phyloP scores from a whole-genome alignment of 1,140 invertebrate species.

The Diachasma alloeum region DNA sequence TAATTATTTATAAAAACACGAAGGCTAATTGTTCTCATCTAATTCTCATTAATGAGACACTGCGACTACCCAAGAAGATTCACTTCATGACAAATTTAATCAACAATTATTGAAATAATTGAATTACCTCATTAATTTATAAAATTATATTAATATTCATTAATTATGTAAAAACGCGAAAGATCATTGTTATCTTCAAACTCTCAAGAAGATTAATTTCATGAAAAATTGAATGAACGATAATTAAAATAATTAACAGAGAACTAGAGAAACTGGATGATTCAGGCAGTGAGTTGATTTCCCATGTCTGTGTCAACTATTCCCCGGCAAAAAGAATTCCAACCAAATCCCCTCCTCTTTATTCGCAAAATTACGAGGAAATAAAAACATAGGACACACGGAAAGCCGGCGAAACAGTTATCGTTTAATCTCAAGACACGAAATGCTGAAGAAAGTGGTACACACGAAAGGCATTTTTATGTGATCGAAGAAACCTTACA shows the following conservation, averaged over 20 bases:
- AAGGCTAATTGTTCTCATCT: background rate
- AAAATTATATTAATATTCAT: too few species aligned
- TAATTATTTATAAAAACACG: background rate
- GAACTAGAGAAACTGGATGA: too few species aligned
- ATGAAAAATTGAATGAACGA: too few species aligned
- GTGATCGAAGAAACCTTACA: slow-evolving; percentile 10
- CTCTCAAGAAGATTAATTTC: too few species aligned
- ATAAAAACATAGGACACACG: background rate
- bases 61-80: background rate
- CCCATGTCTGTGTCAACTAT: background rate
- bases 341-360: background rate
- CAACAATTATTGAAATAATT: background rate
- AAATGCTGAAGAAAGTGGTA: slow-evolving; percentile 44
- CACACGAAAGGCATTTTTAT: slow-evolving; percentile 41
- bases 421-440: slow-evolving; percentile 50
- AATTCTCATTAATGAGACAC: background rate
- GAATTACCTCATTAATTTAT: too few species aligned
- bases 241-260: too few species aligned
- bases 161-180: too few species aligned
- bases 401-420: slow-evolving; percentile 39
- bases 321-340: background rate
- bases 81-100: background rate
- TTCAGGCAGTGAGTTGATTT: too few species aligned
- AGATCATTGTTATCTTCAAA: too few species aligned
- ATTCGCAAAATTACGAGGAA: slow-evolving; percentile 6